Evolutionary conservation across 2,888 invertebrate species (phyloP).

Genomic region (Amitus sp.): DNA sequence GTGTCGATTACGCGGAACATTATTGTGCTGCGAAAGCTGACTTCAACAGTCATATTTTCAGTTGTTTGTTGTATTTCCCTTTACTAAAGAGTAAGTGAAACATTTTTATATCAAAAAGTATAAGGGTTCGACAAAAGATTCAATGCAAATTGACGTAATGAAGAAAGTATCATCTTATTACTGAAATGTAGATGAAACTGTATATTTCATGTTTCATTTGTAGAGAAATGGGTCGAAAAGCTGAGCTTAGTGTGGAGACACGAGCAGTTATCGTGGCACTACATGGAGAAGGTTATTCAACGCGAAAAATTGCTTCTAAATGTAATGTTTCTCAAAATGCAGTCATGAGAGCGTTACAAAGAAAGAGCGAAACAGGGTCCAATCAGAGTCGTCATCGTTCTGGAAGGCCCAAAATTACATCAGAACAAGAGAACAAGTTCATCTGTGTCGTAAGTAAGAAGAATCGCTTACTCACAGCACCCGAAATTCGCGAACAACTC

Average conservation of each 20-base stretch:
- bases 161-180: neutral
- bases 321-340: conserved; percentile 8
- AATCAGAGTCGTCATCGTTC: conserved; percentile 18
- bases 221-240: conserved; percentile 16
- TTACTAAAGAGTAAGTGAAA: neutral
- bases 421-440: conserved; percentile 20
- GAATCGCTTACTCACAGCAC: conserved; percentile 13
- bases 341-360: conserved; percentile 12
- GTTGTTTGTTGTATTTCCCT: neutral
- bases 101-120: neutral
- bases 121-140: neutral
- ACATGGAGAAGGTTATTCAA: conserved; percentile 20
- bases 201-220: neutral
- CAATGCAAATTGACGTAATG: neutral
- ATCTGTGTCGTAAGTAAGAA: conserved; percentile 19
- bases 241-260: conserved; percentile 19
- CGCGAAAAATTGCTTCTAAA: conserved; percentile 19
- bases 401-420: conserved; percentile 17
- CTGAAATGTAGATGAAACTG: neutral
- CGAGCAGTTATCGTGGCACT: conserved; percentile 18
- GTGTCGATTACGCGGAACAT: neutral
- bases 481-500: conserved; percentile 17
- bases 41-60: neutral
- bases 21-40: neutral
- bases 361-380: conserved; percentile 16